phyloP scores from a whole-genome alignment of 1,140 invertebrate genomes.

The Camponotus pennsylvanicus region DNA sequence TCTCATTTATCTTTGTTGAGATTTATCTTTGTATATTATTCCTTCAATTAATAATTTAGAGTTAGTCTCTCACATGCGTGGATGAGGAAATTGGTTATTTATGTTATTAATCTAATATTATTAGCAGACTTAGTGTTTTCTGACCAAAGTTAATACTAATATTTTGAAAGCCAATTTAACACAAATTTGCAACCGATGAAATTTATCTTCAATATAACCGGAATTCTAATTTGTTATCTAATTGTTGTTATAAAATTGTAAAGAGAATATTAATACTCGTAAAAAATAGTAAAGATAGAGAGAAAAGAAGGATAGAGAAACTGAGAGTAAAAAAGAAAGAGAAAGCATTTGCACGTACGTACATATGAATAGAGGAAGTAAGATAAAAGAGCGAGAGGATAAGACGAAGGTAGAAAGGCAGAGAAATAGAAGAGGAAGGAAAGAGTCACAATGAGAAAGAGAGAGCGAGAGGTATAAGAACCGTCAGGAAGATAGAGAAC shows the following conservation, averaged over 20 bases:
- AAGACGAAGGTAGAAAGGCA: constrained; percentile 11
- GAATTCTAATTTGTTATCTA: constrained; percentile 83
- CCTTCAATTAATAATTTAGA: not conserved
- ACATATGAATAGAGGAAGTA: not conserved
- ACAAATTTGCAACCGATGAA: too few relatives aligned
- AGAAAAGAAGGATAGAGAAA: constrained; percentile 40
- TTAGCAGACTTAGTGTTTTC: not conserved
- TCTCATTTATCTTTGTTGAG: not conserved
- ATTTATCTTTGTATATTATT: not conserved
- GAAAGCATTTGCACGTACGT: not conserved
- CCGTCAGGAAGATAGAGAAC: constrained; percentile 73
- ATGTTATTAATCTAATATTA: not conserved
- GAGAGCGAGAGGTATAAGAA: constrained; percentile 49
- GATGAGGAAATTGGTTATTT: too few relatives aligned
- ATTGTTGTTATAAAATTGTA: constrained; percentile 83
- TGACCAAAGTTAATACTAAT: not conserved
- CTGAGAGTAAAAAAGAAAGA: constrained; percentile 3
- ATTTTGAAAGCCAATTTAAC: constrained; percentile 20
- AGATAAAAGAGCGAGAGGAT: not conserved
- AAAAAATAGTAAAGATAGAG: not conserved
- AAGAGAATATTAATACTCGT: constrained; percentile 47
- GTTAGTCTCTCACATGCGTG: too few relatives aligned
- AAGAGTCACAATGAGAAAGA: constrained; percentile 19
- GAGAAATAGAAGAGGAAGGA: constrained; percentile 7
- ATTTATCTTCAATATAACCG: constrained; percentile 68